Evolutionary conservation across 2,113 vertebrate genomes (phyloP).

Genomic region (Progne subis): DNA sequence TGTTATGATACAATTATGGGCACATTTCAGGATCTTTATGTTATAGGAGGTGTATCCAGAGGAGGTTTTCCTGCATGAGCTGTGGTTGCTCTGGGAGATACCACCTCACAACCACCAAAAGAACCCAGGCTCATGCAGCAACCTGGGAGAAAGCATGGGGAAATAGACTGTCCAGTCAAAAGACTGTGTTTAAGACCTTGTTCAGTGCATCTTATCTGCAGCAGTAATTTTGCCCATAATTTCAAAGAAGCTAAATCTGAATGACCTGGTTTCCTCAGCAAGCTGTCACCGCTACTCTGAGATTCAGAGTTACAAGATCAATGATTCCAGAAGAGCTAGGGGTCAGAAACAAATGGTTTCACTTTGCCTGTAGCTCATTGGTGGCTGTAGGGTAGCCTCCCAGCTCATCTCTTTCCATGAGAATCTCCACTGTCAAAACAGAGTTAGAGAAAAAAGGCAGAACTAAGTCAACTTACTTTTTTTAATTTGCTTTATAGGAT

Average conservation of each 20-base stretch:
- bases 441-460: neutral
- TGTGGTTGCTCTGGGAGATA: neutral
- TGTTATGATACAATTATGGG: neutral
- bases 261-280: neutral
- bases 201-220: neutral
- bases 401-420: neutral
- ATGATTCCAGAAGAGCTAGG: neutral
- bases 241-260: neutral
- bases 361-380: neutral
- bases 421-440: neutral
- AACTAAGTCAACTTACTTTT: neutral
- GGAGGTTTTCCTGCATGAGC: neutral
- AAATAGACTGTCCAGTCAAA: neutral
- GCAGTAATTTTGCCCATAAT: neutral
- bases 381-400: neutral
- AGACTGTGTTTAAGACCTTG: neutral
- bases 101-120: neutral
- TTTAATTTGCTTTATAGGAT: neutral
- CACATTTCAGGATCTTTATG: neutral
- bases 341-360: neutral
- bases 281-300: neutral
- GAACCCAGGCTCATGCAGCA: neutral
- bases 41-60: neutral
- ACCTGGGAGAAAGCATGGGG: neutral
- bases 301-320: neutral